A percentile compares a stretch with the other conserved stretches of the same genome.
Evolutionary conservation across 2,797 vertebrate genomes (phyloP).

Genomic region (Ctenosaura bakeri): DNA sequence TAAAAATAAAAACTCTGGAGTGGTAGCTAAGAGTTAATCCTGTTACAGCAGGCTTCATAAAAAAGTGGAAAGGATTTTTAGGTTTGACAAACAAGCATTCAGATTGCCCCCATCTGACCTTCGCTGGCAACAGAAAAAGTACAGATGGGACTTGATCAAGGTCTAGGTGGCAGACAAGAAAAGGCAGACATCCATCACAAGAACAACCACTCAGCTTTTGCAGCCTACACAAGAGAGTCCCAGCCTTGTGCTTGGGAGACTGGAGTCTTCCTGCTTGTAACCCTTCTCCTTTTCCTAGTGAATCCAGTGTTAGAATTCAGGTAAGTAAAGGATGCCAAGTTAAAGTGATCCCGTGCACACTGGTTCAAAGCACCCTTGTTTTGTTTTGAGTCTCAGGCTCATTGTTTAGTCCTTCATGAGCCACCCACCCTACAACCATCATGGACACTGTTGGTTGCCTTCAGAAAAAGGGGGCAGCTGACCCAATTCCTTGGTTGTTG

Average conservation of each 20-base stretch:
- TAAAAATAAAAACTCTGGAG: slow-evolving; percentile 83
- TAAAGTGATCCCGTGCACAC: slow-evolving; percentile 25
- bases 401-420: neutral
- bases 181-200: neutral
- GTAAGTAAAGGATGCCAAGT: slow-evolving; percentile 16
- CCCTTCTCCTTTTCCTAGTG: neutral
- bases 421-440: neutral
- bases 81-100: neutral
- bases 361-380: slow-evolving; percentile 9
- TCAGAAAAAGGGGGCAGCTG: neutral
- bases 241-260: neutral
- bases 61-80: neutral
- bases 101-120: neutral
- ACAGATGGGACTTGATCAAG: neutral
- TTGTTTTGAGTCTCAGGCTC: neutral
- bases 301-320: neutral
- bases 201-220: neutral
- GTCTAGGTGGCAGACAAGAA: neutral
- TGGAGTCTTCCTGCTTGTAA: neutral
- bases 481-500: neutral
- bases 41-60: neutral
- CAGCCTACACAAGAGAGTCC: neutral
- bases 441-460: neutral
- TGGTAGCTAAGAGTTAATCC: slow-evolving; percentile 24
- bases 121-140: neutral